phyloP scores from a whole-genome alignment of 2,888 invertebrate species.

The Drosophila mulleri region DNA sequence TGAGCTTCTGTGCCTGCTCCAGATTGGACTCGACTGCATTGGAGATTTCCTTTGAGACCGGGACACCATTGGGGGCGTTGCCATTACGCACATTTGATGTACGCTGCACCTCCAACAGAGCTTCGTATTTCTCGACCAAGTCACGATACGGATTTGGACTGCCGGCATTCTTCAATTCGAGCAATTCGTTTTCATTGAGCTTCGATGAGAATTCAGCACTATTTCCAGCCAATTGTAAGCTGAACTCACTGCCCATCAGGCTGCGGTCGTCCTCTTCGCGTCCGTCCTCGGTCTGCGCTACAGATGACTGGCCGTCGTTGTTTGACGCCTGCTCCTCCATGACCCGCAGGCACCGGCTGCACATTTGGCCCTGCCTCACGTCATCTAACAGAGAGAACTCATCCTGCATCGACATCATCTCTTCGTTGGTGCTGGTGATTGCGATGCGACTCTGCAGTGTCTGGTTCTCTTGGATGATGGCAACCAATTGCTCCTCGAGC shows the following conservation, averaged over 20 bases:
- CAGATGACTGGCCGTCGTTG: constrained; percentile 86
- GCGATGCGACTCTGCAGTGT: constrained; percentile 83
- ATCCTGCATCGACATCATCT: constrained; percentile 90
- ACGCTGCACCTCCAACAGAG: constrained; percentile 91
- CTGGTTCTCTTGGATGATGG: constrained; percentile 85
- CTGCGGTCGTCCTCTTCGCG: constrained; percentile 86
- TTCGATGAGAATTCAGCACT: constrained; percentile 84
- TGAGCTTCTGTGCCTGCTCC: constrained; percentile 14
- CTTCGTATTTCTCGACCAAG: constrained; percentile 94
- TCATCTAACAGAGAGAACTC: constrained; percentile 93
- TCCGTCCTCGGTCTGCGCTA: constrained; percentile 90
- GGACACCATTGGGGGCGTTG: constrained; percentile 56
- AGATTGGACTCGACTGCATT: constrained; percentile 90
- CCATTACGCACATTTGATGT: constrained; percentile 87
- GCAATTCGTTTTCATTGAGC: constrained; percentile 68
- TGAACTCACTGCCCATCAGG: constrained; percentile 83
- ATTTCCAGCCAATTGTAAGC: constrained; percentile 64
- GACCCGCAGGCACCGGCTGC: constrained; percentile 91
- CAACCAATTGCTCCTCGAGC: constrained; percentile 91
- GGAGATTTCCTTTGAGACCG: constrained; percentile 88
- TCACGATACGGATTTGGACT: constrained; percentile 90
- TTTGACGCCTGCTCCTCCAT: constrained; percentile 85
- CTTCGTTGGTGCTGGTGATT: constrained; percentile 87
- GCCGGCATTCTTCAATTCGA: constrained; percentile 66
- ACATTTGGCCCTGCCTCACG: constrained; percentile 94